These are phyloP conservation scores for Psix sp. DNA, from an alignment of 1,140 invertebrate species.

Conservation along the genomic window DNA sequence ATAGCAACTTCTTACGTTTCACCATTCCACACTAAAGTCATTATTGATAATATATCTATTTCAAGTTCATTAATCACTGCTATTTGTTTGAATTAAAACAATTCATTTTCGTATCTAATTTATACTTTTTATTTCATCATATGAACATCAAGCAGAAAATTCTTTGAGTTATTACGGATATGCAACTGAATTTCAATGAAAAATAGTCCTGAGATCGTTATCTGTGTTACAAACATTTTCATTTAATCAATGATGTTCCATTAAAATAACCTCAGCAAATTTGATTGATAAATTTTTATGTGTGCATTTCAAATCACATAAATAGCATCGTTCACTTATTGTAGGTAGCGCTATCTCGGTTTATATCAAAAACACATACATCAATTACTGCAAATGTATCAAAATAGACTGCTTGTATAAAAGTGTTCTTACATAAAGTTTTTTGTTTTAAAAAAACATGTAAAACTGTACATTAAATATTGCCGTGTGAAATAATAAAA, in stretches of 20 bases:
- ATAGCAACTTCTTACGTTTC: constrained; percentile 28
- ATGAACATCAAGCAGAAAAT: constrained; percentile 14
- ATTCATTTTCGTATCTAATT: neutral
- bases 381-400: constrained; percentile 4
- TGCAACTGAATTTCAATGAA: constrained; percentile 33
- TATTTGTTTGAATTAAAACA: constrained; percentile 17
- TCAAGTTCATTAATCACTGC: constrained; percentile 16
- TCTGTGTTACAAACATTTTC: neutral
- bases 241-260: neutral
- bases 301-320: constrained; percentile 21
- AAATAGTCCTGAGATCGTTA: neutral
- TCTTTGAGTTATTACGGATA: neutral
- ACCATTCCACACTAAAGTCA: constrained; percentile 23
- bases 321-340: constrained; percentile 36
- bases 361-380: constrained; percentile 3
- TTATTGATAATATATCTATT: constrained; percentile 11
- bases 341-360: constrained; percentile 27
- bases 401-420: constrained; percentile 14
- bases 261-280: no score
- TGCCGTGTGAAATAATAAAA: no score
- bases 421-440: constrained; percentile 8
- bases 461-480: constrained; percentile 19
- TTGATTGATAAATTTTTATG: no score
- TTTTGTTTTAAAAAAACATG: constrained; percentile 8
- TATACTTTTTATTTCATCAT: neutral